Evolutionary conservation across 2,888 invertebrate species (phyloP).

Genomic region (Dyspetes luteomarginatus): DNA sequence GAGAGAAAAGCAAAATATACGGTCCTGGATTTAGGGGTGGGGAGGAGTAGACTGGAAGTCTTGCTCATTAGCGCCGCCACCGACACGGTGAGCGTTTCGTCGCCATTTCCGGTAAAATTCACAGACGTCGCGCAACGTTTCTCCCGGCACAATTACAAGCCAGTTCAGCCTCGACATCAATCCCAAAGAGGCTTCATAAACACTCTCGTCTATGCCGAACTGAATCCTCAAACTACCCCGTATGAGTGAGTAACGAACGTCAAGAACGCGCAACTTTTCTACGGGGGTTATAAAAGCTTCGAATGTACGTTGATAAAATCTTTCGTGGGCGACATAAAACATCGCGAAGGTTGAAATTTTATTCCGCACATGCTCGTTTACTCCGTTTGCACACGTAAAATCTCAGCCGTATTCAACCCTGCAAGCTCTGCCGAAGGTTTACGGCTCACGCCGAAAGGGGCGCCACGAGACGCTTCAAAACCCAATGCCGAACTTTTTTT

Average conservation of each 20-base stretch:
- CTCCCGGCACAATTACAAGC: slow-evolving; percentile 20
- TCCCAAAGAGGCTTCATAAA: no score
- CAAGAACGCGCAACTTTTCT: no score
- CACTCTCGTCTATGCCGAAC: no score
- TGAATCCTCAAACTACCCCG: slow-evolving; percentile 23
- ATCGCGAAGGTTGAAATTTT: slow-evolving; percentile 10
- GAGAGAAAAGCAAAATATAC: no score
- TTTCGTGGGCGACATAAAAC: slow-evolving; percentile 49
- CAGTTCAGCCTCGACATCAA: slow-evolving; percentile 8
- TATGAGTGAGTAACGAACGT: no score
- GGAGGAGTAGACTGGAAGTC: slow-evolving; percentile 68
- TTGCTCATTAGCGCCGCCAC: slow-evolving; percentile 72
- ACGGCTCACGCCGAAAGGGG: not conserved
- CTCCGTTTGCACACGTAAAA: slow-evolving; percentile 59
- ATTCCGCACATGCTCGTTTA: slow-evolving; percentile 49
- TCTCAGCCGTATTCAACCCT: slow-evolving; percentile 48
- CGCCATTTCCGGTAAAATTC: slow-evolving; percentile 47
- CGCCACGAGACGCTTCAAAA: slow-evolving; percentile 11
- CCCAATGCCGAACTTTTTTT: slow-evolving; percentile 1
- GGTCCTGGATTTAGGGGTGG: no score
- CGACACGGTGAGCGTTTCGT: slow-evolving; percentile 59
- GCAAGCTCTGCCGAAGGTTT: not conserved
- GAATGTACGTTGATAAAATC: slow-evolving; percentile 55
- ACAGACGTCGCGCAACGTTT: slow-evolving; percentile 27
- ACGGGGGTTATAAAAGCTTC: no score